Evolutionary conservation across 2,888 invertebrate species (phyloP).

Genomic region (Lagria hirta): DNA sequence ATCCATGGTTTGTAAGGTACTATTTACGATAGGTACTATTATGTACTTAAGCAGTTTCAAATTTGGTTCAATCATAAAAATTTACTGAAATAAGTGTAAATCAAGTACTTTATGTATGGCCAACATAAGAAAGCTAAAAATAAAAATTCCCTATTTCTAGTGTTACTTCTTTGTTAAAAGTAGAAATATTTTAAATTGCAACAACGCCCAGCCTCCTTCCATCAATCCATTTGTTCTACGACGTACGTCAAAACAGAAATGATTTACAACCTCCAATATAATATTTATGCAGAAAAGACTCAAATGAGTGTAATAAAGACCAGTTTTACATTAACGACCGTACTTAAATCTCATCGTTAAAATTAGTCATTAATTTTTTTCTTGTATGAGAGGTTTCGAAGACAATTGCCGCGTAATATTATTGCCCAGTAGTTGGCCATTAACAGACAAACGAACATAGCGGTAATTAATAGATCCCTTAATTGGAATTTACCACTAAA

Average conservation of each 20-base stretch:
- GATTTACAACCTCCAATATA: conserved; percentile 43
- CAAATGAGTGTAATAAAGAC: conserved; percentile 49
- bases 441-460: conserved; percentile 16
- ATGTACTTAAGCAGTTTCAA: no score
- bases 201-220: conserved; percentile 3
- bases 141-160: no score
- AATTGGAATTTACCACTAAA: conserved; percentile 9
- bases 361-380: conserved; percentile 53
- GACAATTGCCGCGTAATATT: conserved; percentile 24
- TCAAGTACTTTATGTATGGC: no score
- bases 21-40: no score
- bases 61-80: no score
- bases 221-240: conserved; percentile 22
- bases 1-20: no score
- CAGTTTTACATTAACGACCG: conserved; percentile 48
- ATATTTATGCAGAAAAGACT: conserved; percentile 46
- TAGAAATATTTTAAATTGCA: no score
- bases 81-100: no score
- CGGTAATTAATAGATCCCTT: conserved; percentile 17
- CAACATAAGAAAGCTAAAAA: no score
- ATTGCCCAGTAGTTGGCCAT: conserved; percentile 22
- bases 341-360: conserved; percentile 50
- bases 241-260: conserved; percentile 25
- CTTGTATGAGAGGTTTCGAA: conserved; percentile 16
- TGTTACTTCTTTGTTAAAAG: no score